Evolutionary conservation across 2,797 vertebrate species (phyloP), one percentile per base, ranked within the genome.

Genomic region (Epinephelus awoara): DNA sequence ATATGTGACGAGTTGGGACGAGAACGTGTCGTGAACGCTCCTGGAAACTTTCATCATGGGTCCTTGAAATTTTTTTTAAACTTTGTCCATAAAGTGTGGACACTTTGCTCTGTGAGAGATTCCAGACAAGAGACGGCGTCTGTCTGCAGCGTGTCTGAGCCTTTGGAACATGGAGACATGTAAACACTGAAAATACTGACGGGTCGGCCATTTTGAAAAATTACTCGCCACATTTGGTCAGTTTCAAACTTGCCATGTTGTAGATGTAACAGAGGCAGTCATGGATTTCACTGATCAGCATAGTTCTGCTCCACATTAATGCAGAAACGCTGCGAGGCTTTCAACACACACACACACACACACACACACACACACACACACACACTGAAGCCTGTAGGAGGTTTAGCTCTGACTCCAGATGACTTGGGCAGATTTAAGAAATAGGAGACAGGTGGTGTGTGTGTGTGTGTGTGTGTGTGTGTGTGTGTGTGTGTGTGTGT

Each of bases 381-480:
- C 57, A 25, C 21, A 18, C 46, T 47, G 46, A 17, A 18, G 46
- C 46, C 46, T 47, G 46, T 5, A 47, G 46, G 46, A 47, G 46
- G 46, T 64, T 63, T 56, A 49, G 52, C 59, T 50, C 50, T 44
- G 67, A 77, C 65, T 64, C 59, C 51, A 70, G 75, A 77, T 70
- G 75, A 76, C 65, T 62, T 13, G 25, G 40, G 66, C 74, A 70
- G 67, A 70, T 70, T 67, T 75, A 54, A 19, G 56, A 7, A 62
- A 76, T 55, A 17, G 23, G 64, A 61, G 46, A 47, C 46, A 47
- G 46, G 46, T 47, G 46, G 46, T 51, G 3, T 23, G 42, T 40
- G 55, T 49, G 55, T 59, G 67, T 59, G 55, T 58, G 55, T 70
- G 49, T 72, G 44, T 71, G 67, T 59, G 42, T 49, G 62, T 47